Evolutionary conservation across 2,888 invertebrate genomes (phyloP).

Genomic region (Caenorhabditis imperialis): DNA sequence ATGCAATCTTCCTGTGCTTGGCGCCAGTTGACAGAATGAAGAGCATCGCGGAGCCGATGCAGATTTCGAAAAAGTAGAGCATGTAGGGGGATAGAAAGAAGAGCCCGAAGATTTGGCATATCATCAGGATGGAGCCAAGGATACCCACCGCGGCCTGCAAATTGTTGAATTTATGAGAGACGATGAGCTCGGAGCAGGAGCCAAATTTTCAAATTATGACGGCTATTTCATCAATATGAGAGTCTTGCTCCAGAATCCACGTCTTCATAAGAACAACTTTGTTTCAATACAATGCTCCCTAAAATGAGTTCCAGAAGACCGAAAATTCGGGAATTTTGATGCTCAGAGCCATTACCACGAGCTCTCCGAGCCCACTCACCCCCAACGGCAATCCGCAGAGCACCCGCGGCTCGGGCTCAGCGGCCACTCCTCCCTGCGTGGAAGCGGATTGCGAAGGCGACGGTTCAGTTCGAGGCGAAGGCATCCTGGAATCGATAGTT

Average conservation of each 20-base stretch:
- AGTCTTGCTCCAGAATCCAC: too few species aligned
- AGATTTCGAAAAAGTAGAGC: constrained; percentile 53
- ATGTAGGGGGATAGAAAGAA: constrained; percentile 44
- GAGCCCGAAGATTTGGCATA: constrained; percentile 54
- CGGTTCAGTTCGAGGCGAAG: constrained; percentile 27
- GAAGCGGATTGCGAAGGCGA: constrained; percentile 2
- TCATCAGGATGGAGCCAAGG: constrained; percentile 51
- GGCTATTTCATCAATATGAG: too few species aligned
- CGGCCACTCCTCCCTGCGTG: constrained; percentile 15
- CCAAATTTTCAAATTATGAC: too few species aligned
- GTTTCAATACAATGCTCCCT: too few species aligned
- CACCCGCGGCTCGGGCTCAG: constrained; percentile 50
- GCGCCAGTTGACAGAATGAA: constrained; percentile 54
- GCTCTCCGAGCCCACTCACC: constrained; percentile 31
- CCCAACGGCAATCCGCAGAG: constrained; percentile 50
- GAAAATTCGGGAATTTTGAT: too few species aligned
- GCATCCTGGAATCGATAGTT: background rate
- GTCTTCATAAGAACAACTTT: too few species aligned
- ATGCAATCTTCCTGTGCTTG: constrained; percentile 47
- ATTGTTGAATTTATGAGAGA: background rate
- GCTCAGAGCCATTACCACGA: too few species aligned
- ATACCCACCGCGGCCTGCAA: constrained; percentile 52
- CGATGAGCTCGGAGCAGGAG: too few species aligned
- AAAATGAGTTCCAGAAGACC: too few species aligned
- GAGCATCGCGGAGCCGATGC: constrained; percentile 54